Base-by-base conservation (phyloP, 1,140 invertebrate species). In the Drosophila kurseongensis region DNA sequence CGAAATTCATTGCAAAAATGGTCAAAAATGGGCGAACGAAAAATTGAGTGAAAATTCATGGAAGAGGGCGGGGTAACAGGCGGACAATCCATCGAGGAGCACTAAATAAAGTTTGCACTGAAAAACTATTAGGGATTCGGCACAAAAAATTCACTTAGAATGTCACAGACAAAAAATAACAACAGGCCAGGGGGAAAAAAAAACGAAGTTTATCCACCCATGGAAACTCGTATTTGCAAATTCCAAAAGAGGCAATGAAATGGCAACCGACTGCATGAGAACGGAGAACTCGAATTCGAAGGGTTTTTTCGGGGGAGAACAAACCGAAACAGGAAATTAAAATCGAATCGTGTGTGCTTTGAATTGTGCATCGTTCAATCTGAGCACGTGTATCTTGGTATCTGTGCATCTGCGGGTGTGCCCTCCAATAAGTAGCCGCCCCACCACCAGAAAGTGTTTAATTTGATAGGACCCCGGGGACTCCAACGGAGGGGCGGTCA, bases 311-410 rank as follows among this genome's bases (percentile, higher is more conserved):
- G 8, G 7, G 7, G 57, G 58, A 36, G 75, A 36, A 69, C 35
- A 76, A 71, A 40, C 60, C 69, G 50, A 86, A 79, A 86, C 84
- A 88, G 83, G 83, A 88, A 88, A 88, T 88, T 88, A 88, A 89
- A 89, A 89, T 69, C 79, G 83, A 67, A 88, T 88, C 61, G 59
- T 67, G 48, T 75, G 51, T 40, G 65, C 32, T 52, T 68, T 36
- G 61, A 60, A 60, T 66, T 67, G 61, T 75, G 61, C 51, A 55
- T 61, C 42, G 18, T 48, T 41, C 29, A 51, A 44, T 59, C 48
- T 50, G 48, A 56, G 60, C 40, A 57, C 52, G 32, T 42, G 40
- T 61, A 35, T 61, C 38, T 60, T 13, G 40, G 35, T 36, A 44
- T 55, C 23, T 45, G 10, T 51, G 67, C 52, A 71, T 54, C 41